phyloP scores from a whole-genome alignment of 2,797 vertebrate genomes.

The Sebastes nivosus region DNA sequence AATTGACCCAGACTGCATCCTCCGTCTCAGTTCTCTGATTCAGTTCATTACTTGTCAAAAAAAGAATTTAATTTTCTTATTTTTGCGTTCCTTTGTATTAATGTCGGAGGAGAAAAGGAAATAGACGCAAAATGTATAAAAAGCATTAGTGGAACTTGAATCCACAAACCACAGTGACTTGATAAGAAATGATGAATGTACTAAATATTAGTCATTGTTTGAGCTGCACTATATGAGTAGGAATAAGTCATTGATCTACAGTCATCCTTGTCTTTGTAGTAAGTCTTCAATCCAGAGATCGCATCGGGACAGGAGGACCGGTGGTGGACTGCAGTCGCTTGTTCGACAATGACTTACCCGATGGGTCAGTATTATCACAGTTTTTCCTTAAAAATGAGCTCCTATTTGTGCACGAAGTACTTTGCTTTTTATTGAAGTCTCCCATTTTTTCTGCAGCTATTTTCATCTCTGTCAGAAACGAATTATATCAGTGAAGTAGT shows the following conservation, averaged over 20 bases:
- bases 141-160: not conserved
- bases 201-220: not conserved
- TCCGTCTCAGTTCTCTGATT: not conserved
- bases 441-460: not conserved
- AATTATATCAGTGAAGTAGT: not conserved
- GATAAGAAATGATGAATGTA: not conserved
- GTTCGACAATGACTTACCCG: constrained; percentile 95
- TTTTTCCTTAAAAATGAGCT: not conserved
- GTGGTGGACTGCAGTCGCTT: constrained; percentile 96
- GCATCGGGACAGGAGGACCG: constrained; percentile 93
- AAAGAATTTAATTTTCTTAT: not conserved
- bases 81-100: not conserved
- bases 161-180: not conserved
- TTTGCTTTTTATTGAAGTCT: not conserved
- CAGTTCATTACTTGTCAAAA: too few species aligned
- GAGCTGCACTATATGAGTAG: not conserved
- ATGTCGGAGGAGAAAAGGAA: not conserved
- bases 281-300: constrained; percentile 95
- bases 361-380: constrained; percentile 85
- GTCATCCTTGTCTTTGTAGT: constrained; percentile 74
- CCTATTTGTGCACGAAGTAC: not conserved
- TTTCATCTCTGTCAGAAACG: not conserved
- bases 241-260: not conserved
- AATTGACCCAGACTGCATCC: not conserved
- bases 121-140: not conserved